These are phyloP conservation scores for Heliconius eleuchia DNA, from an alignment of 1,140 invertebrate species.

Conservation along the genomic window DNA sequence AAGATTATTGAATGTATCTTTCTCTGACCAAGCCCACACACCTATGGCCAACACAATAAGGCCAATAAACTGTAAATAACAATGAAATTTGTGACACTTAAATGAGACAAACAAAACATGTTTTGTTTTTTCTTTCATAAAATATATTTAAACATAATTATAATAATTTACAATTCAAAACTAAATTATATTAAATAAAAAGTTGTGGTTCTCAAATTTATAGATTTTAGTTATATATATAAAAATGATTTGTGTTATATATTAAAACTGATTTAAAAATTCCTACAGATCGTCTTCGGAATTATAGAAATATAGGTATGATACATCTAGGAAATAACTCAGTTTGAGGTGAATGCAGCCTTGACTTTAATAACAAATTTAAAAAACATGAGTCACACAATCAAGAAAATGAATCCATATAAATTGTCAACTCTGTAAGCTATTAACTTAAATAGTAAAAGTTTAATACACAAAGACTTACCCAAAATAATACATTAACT, in stretches of 20 bases:
- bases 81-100: background rate
- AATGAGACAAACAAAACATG: background rate
- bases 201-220: too few species aligned
- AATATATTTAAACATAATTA: too few species aligned
- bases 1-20: conserved; percentile 97
- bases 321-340: background rate
- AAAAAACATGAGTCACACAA: conserved; percentile 5
- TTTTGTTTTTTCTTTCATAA: background rate
- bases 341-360: conserved; percentile 32
- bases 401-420: background rate
- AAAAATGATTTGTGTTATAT: too few species aligned
- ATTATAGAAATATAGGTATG: too few species aligned
- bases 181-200: too few species aligned
- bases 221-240: too few species aligned
- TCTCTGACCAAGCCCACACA: conserved; percentile 98
- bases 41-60: conserved; percentile 93
- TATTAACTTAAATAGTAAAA: background rate
- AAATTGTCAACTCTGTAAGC: background rate
- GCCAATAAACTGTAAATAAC: conserved; percentile 89
- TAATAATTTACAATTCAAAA: too few species aligned
- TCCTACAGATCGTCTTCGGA: too few species aligned
- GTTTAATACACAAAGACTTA: conserved; percentile 61
- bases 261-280: too few species aligned
- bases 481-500: conserved; percentile 99
- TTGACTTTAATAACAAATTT: conserved; percentile 34